Percentiles rank a stretch among this genome's conserved stretches.
These are phyloP conservation scores for Hofmannophila pseudospretella DNA, from an alignment of 2,888 invertebrate genomes.

Conservation along the genomic window DNA sequence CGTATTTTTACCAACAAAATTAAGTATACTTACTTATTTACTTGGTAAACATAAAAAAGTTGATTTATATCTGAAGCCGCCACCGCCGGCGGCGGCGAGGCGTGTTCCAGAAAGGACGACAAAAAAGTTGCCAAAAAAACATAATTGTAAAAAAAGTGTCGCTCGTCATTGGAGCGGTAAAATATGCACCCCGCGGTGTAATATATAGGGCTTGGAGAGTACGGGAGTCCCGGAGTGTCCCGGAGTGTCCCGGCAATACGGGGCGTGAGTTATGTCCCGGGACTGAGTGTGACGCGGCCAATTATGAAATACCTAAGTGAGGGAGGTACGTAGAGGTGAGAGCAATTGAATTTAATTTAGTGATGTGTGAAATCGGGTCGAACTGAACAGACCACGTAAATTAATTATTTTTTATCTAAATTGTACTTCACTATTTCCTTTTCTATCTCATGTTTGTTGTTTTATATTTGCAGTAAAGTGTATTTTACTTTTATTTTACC, in stretches of 20 bases:
- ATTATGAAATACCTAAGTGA: constrained; percentile 1
- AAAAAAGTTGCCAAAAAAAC: constrained; percentile 25
- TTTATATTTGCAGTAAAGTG: too few relatives aligned
- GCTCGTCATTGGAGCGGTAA: constrained; percentile 29
- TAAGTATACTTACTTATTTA: too few relatives aligned
- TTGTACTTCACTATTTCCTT: too few relatives aligned
- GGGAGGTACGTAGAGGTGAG: not conserved
- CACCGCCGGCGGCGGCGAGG: constrained; percentile 22
- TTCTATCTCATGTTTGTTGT: too few relatives aligned
- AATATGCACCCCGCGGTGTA: constrained; percentile 31
- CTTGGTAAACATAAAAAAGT: not conserved
- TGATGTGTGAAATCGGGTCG: too few relatives aligned
- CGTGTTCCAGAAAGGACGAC: constrained; percentile 14
- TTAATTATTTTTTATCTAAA: too few relatives aligned
- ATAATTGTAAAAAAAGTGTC: constrained; percentile 16
- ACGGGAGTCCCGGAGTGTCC: constrained; percentile 7
- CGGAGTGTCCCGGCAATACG: constrained; percentile 1
- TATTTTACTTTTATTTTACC: too few relatives aligned
- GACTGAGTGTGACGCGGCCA: constrained; percentile 7
- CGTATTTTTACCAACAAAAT: too few relatives aligned
- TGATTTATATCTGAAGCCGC: constrained; percentile 15
- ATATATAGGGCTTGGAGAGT: constrained; percentile 24
- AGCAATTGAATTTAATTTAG: not conserved
- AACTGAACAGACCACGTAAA: too few relatives aligned
- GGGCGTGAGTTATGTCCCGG: constrained; percentile 8